phyloP scores from a whole-genome alignment of 2,888 invertebrate genomes.

The Drosophila siamana region DNA sequence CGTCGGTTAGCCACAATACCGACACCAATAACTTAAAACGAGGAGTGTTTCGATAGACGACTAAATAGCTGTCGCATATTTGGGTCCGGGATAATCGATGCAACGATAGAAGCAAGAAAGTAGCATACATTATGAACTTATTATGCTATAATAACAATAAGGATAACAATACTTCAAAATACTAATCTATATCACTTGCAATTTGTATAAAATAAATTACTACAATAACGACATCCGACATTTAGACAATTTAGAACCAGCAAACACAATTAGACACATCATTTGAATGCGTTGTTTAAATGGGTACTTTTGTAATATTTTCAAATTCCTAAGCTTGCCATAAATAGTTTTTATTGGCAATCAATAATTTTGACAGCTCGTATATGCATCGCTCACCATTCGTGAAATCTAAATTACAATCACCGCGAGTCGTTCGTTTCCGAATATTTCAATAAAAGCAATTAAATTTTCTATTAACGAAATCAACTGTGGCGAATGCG shows the following conservation, averaged over 20 bases:
- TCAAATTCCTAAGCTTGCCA: no score
- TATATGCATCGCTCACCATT: constrained; percentile 34
- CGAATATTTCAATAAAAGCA: constrained; percentile 76
- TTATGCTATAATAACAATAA: no score
- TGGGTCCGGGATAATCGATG: not conserved
- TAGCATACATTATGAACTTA: no score
- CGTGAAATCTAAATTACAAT: constrained; percentile 64
- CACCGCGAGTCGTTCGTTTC: constrained; percentile 25
- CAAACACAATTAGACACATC: no score
- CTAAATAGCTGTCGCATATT: not conserved
- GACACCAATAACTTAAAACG: constrained; percentile 5
- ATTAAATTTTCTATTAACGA: constrained; percentile 75
- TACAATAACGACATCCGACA: no score
- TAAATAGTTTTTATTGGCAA: constrained; percentile 33
- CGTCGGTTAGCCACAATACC: constrained; percentile 37
- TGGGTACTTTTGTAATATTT: no score
- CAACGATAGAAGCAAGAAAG: no score
- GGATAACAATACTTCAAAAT: no score
- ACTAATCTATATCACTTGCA: no score
- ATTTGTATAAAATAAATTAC: no score
- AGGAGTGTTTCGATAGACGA: not conserved
- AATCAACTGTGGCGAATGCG: constrained; percentile 34
- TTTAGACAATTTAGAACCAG: no score
- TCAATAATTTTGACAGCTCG: constrained; percentile 56
- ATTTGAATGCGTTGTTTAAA: no score